Evolutionary conservation across 2,888 invertebrate species (phyloP).

Genomic region (Cheilosia pagana): DNA sequence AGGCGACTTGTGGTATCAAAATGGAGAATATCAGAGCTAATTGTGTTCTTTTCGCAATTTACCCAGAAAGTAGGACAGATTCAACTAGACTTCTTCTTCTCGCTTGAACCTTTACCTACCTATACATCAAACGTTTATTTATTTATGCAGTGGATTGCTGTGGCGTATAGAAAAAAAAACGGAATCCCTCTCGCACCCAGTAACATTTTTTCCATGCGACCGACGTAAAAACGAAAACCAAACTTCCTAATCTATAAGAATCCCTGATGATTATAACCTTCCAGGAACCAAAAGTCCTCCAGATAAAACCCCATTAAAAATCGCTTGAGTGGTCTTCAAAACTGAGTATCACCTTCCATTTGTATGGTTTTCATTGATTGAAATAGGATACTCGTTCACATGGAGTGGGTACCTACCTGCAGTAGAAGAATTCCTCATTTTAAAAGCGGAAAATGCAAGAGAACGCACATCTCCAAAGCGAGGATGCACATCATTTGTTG

Average conservation of each 20-base stretch:
- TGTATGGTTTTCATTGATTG: constrained; percentile 66
- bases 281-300: constrained; percentile 38
- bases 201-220: no score
- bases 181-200: no score
- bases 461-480: neutral
- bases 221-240: no score
- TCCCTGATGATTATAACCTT: constrained; percentile 10
- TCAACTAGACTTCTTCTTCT: no score
- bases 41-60: no score
- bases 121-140: no score
- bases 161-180: no score
- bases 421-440: neutral
- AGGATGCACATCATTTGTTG: constrained; percentile 54
- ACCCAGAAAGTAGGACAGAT: no score
- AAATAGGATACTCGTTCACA: constrained; percentile 51
- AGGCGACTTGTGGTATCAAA: no score
- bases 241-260: neutral
- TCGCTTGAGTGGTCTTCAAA: constrained; percentile 48
- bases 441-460: constrained; percentile 9
- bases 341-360: constrained; percentile 27
- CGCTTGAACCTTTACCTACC: no score
- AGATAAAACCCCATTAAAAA: constrained; percentile 55
- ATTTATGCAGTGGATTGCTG: no score
- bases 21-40: no score
- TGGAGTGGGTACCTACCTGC: constrained; percentile 39